These are phyloP conservation scores for Pavo muticus DNA, from an alignment of 2,113 vertebrate species.

Conservation along the genomic window DNA sequence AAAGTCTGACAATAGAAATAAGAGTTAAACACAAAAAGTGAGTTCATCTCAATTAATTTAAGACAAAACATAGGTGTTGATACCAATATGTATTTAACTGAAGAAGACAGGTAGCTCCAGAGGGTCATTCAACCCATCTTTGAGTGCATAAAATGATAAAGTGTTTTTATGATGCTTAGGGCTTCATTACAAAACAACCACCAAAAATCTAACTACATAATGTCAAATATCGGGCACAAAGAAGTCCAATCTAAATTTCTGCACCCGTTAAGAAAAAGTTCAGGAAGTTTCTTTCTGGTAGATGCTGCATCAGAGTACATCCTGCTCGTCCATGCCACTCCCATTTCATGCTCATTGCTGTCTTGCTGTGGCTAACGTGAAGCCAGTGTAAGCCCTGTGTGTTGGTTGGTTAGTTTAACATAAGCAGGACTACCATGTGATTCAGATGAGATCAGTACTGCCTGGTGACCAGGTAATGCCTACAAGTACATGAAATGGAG, in stretches of 20 bases:
- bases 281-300: not conserved
- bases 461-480: not conserved
- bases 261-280: not conserved
- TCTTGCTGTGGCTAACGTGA: not conserved
- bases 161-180: not conserved
- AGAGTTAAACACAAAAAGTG: not conserved
- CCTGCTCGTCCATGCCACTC: not conserved
- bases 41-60: not conserved
- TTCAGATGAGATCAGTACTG: not conserved
- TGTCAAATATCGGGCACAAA: not conserved
- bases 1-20: not conserved
- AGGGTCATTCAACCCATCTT: not conserved
- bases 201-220: not conserved
- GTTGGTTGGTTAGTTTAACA: not conserved
- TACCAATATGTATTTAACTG: not conserved
- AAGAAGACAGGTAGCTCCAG: not conserved
- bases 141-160: not conserved
- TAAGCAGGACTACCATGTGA: not conserved
- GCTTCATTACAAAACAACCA: not conserved
- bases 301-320: not conserved
- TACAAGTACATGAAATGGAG: not conserved
- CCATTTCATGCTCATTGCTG: not conserved
- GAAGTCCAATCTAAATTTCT: not conserved
- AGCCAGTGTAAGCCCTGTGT: not conserved
- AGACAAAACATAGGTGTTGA: not conserved